These are phyloP conservation scores for Calephelis virginiensis DNA, from an alignment of 1,140 invertebrate genomes.

Conservation along the genomic window DNA sequence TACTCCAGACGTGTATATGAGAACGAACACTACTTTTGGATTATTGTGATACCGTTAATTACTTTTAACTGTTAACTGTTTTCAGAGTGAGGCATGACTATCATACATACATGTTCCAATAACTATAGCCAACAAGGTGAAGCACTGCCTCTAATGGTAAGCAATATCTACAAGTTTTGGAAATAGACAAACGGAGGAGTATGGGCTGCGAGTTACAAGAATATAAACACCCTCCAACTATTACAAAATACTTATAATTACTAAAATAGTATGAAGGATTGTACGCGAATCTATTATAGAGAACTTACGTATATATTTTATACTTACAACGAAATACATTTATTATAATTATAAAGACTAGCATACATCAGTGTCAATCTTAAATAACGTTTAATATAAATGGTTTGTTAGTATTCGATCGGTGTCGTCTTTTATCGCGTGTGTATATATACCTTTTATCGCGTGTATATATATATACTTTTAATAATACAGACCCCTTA, in stretches of 20 bases:
- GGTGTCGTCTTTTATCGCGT: slow-evolving; percentile 33
- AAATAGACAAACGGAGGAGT: slow-evolving; percentile 9
- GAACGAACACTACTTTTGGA: neutral
- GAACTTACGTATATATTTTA: slow-evolving; percentile 67
- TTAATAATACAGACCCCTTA: slow-evolving; percentile 46
- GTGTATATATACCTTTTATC: slow-evolving; percentile 27
- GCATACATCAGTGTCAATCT: slow-evolving; percentile 66
- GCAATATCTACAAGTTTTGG: slow-evolving; percentile 37
- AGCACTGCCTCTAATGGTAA: slow-evolving; percentile 34
- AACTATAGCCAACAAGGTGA: slow-evolving; percentile 29
- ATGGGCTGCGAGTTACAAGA: slow-evolving; percentile 24
- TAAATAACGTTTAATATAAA: slow-evolving; percentile 58
- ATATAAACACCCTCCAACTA: slow-evolving; percentile 34
- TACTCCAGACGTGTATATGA: too few species aligned
- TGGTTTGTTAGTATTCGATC: slow-evolving; percentile 45
- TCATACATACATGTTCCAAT: slow-evolving; percentile 39
- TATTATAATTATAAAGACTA: slow-evolving; percentile 69
- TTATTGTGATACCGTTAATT: neutral
- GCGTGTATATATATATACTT: slow-evolving; percentile 34
- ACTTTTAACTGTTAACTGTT: too few species aligned
- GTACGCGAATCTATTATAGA: slow-evolving; percentile 56
- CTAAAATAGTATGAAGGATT: slow-evolving; percentile 55
- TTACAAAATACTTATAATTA: slow-evolving; percentile 58
- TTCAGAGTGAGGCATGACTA: slow-evolving; percentile 50
- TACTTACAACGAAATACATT: slow-evolving; percentile 59